Conservation (phyloP, 2,888 invertebrate genomes). For the Eilema sororculum region DNA sequence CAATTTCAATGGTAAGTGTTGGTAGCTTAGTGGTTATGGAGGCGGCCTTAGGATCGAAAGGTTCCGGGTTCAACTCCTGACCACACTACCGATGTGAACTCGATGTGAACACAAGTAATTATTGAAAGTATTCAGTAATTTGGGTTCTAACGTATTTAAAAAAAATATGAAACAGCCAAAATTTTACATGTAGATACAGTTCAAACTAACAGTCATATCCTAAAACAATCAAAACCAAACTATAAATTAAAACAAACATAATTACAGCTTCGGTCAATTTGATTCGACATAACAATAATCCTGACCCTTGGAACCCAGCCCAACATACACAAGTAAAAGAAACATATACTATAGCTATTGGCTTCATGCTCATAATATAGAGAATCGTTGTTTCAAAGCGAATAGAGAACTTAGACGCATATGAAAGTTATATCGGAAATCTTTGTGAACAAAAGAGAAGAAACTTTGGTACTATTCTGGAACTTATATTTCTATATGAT, state of each 20-base stretch:
- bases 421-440: conserved; percentile 27
- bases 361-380: conserved; percentile 11
- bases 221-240: too few relatives aligned
- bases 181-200: too few relatives aligned
- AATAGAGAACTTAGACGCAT: conserved; percentile 9
- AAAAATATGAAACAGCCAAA: too few relatives aligned
- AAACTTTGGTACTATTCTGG: background rate
- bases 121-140: too few relatives aligned
- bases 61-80: too few relatives aligned
- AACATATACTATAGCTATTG: conserved; percentile 14
- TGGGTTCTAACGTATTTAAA: too few relatives aligned
- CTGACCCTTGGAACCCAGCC: conserved; percentile 15
- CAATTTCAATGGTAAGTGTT: too few relatives aligned
- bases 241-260: conserved; percentile 5
- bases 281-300: conserved; percentile 12
- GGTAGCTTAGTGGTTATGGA: too few relatives aligned
- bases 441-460: conserved; percentile 21
- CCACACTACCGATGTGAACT: too few relatives aligned
- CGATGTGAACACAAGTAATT: too few relatives aligned
- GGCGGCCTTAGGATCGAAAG: too few relatives aligned
- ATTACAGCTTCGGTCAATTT: background rate
- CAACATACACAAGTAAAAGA: conserved; percentile 1
- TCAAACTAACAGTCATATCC: too few relatives aligned
- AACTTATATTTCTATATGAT: background rate
- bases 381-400: conserved; percentile 18